A percentile compares a stretch with the other conserved stretches of the same genome.
phyloP scores from a whole-genome alignment of 1,140 invertebrate genomes.

The Eulimnadia texana region DNA sequence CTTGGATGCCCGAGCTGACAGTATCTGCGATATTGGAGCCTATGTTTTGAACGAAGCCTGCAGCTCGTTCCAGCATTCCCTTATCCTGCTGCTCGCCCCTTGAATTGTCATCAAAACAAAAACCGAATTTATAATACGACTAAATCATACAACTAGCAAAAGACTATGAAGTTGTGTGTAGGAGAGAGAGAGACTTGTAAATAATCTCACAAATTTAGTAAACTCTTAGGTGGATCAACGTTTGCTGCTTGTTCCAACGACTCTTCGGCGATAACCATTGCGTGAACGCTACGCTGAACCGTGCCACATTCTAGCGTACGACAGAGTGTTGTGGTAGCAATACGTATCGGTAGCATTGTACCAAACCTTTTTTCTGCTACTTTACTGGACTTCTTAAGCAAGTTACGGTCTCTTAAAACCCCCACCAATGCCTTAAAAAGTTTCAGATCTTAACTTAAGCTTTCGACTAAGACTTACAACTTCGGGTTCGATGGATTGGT shows the following conservation, averaged over 20 bases:
- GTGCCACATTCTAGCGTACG: not conserved
- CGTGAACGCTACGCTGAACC: not conserved
- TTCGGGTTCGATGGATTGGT: not conserved
- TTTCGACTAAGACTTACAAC: not conserved
- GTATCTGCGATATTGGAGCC: not conserved
- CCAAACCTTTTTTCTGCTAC: not conserved
- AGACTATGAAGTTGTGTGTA: not conserved
- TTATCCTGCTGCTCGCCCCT: conserved; percentile 3
- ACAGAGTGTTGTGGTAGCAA: not conserved
- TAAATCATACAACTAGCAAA: not conserved
- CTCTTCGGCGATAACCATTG: not conserved
- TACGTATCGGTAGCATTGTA: not conserved
- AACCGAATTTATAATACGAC: not conserved
- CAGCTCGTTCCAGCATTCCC: conserved; percentile 3
- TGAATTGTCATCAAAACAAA: conserved; percentile 5
- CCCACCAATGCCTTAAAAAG: no score
- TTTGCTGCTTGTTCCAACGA: not conserved
- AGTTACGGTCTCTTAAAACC: no score
- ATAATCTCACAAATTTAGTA: not conserved
- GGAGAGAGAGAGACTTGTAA: no score
- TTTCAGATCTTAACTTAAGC: not conserved
- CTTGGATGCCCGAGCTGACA: not conserved
- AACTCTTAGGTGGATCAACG: not conserved
- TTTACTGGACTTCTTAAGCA: no score
- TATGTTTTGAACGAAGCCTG: not conserved